A percentile compares a stretch with the other conserved stretches of the same genome.
Conservation (phyloP, 2,797 vertebrate genomes). For the Muscicapa comitata region DNA sequence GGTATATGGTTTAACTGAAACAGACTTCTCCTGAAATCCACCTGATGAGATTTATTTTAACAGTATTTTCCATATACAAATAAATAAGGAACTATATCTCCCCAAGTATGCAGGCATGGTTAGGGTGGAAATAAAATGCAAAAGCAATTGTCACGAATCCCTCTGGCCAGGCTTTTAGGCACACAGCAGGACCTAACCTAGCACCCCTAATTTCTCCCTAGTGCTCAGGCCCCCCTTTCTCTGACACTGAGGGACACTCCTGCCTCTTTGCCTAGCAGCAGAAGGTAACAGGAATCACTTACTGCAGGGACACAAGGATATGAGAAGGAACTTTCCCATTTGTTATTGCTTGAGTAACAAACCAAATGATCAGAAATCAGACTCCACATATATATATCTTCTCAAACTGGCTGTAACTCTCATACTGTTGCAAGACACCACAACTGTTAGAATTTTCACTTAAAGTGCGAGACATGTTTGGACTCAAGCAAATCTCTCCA, state of each 20-base stretch:
- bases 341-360: background rate
- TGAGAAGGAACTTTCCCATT: background rate
- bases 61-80: background rate
- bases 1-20: background rate
- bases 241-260: background rate
- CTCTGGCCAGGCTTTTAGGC: background rate
- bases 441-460: background rate
- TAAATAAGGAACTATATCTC: background rate
- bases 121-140: background rate
- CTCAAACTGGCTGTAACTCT: background rate
- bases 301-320: background rate
- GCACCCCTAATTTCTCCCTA: background rate
- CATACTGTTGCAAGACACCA: background rate
- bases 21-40: background rate
- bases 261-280: background rate
- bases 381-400: rapidly evolving
- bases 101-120: background rate
- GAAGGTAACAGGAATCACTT: background rate
- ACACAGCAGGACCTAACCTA: background rate
- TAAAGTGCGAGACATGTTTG: background rate
- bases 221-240: background rate
- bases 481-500: background rate
- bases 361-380: background rate
- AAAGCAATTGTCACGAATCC: background rate
- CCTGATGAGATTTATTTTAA: background rate